Evolutionary conservation across 2,888 invertebrate genomes (phyloP).

Genomic region (Onchidella celtica): DNA sequence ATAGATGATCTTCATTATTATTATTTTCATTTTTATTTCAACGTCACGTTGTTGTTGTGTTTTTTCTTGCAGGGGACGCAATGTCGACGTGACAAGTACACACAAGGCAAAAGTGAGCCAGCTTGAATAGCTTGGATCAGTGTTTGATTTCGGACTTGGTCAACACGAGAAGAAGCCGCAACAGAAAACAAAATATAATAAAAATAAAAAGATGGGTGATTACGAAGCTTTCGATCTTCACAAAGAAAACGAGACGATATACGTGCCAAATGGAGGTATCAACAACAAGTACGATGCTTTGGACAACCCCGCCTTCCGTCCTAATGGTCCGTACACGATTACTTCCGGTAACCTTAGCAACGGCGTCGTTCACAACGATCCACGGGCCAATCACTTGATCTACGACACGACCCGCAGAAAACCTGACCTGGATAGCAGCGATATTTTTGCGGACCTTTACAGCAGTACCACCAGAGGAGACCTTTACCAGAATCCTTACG

Average conservation of each 20-base stretch:
- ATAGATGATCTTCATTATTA: too few relatives aligned
- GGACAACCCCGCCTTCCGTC: neutral
- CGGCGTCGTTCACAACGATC: neutral
- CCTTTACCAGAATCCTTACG: neutral
- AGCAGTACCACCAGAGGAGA: neutral
- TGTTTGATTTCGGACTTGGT: neutral
- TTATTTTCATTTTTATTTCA: neutral
- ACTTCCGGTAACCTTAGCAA: neutral
- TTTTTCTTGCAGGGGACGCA: too few relatives aligned
- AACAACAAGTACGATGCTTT: neutral
- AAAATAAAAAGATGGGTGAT: neutral
- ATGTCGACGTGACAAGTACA: neutral
- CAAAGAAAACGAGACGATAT: neutral
- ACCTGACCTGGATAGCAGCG: neutral
- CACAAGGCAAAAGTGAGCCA: neutral
- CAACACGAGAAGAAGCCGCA: neutral
- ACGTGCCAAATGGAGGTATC: neutral
- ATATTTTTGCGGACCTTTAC: neutral
- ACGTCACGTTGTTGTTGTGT: neutral
- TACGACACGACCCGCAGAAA: neutral
- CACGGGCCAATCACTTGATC: neutral
- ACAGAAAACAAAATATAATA: neutral
- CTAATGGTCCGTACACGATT: neutral
- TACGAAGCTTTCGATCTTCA: neutral
- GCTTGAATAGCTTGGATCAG: neutral